These are phyloP conservation scores for Agrenia bidenticulata DNA, from an alignment of 2,888 invertebrate genomes.

Conservation along the genomic window DNA sequence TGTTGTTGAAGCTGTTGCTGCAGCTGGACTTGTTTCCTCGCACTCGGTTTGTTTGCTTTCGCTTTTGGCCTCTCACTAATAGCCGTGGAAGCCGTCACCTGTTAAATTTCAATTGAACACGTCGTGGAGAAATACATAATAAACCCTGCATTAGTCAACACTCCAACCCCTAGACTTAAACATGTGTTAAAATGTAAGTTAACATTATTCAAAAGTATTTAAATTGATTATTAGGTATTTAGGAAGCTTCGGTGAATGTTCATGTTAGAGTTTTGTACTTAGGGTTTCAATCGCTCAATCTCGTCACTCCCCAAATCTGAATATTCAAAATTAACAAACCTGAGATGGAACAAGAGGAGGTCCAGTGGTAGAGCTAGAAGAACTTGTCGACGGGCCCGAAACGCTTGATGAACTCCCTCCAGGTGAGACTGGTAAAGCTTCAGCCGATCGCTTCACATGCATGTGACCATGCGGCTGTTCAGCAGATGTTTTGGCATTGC, in stretches of 20 bases:
- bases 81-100: slow-evolving; percentile 61
- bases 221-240: too few species aligned
- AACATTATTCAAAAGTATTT: too few species aligned
- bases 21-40: slow-evolving; percentile 56
- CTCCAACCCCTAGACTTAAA: too few species aligned
- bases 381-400: slow-evolving; percentile 24
- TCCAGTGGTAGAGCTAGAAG: slow-evolving; percentile 36
- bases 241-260: too few species aligned
- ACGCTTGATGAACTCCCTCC: slow-evolving; percentile 11
- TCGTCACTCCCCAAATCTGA: too few species aligned
- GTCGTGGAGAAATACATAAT: not conserved
- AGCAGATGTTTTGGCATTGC: slow-evolving; percentile 30
- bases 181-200: too few species aligned
- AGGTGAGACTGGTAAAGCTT: slow-evolving; percentile 21
- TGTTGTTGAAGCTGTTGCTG: slow-evolving; percentile 58
- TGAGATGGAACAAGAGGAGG: slow-evolving; percentile 53
- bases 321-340: slow-evolving; percentile 25
- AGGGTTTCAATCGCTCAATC: too few species aligned
- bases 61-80: slow-evolving; percentile 82
- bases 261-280: too few species aligned
- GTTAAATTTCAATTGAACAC: slow-evolving; percentile 8
- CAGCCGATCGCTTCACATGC: slow-evolving; percentile 8
- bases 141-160: too few species aligned
- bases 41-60: slow-evolving; percentile 58
- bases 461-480: slow-evolving; percentile 21